Base-by-base conservation (phyloP, 2,888 invertebrate genomes). In the Fragum fragum region DNA sequence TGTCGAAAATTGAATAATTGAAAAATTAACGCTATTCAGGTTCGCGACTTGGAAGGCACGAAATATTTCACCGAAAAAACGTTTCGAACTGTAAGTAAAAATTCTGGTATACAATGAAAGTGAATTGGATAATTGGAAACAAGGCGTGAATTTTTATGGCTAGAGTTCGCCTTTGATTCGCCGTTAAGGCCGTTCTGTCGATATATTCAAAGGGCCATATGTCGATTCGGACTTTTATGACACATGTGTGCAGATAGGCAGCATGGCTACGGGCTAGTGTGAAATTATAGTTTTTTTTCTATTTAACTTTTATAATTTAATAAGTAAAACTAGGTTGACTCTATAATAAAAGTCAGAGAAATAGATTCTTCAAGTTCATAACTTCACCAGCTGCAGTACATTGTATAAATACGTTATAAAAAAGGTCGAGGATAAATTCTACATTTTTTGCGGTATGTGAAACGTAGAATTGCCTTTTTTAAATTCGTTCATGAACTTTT, bases 1-100 rank as follows among this genome's bases (percentile, higher is more conserved):
- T 57, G 57, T 23, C 26, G 47, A 57, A 57, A 57, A 57, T 57
- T 57, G 57, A 57, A 57, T 57, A 57, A 57, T 57, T 57, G 57
- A 57, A 57, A 57, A 21, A 26, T 26, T 57, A 57, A 26, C 57
- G 57, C 26, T 6, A 18, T 57, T 26, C 57, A n/a, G 16, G 57
- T 21, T 57, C 57, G 26, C 57, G 9, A 23, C 26, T 57, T 23
- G 6, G n/a, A 57, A 26, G 57, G 23, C 26, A 57, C 26, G n/a
- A 26, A 26, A 57, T 21, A 21, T 23, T 5, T 5, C 47, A 47
- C 47, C 21, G 7, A 57, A 57, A 11, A 57, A 6, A 23, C 14
- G 2, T 14, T 57, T 23, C 57, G 57, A 7, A n/a, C 23, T 57
- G 26, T 57, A 57, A 57, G 57, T 57, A 57, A 57, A 57, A 26